These are phyloP conservation scores for Anthopleura sola DNA, from an alignment of 64 coral and sea anemone genomes.

Conservation along the genomic window DNA sequence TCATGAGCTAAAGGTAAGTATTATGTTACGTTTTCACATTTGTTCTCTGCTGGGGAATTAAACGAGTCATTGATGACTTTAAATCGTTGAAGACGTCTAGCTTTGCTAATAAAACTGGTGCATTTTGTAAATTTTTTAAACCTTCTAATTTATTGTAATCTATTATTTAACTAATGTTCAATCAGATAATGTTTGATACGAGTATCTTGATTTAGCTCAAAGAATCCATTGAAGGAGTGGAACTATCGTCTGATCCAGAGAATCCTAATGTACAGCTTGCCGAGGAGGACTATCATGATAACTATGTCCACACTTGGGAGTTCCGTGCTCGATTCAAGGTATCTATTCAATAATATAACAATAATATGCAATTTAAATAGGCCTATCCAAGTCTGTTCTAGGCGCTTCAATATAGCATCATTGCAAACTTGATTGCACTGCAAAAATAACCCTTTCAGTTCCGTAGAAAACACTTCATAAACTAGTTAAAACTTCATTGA, in stretches of 20 bases:
- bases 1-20: neutral
- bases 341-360: neutral
- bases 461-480: too few species aligned
- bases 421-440: neutral
- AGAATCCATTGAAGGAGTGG: conserved; percentile 31
- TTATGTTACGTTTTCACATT: neutral
- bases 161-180: too few species aligned
- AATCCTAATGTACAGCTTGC: conserved; percentile 22
- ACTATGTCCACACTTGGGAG: neutral
- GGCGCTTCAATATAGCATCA: neutral
- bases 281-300: neutral
- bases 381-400: too few species aligned
- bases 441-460: too few species aligned
- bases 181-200: too few species aligned
- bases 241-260: neutral
- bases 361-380: neutral
- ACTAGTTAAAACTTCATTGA: too few species aligned
- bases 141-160: too few species aligned
- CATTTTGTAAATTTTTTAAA: too few species aligned
- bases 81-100: neutral
- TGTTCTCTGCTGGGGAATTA: neutral
- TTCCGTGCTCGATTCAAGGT: conserved; percentile 16
- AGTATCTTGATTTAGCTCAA: neutral
- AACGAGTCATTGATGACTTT: neutral
- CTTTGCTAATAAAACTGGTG: too few species aligned